Conservation (phyloP, 2,888 invertebrate genomes). For the Cephus pulcher region DNA sequence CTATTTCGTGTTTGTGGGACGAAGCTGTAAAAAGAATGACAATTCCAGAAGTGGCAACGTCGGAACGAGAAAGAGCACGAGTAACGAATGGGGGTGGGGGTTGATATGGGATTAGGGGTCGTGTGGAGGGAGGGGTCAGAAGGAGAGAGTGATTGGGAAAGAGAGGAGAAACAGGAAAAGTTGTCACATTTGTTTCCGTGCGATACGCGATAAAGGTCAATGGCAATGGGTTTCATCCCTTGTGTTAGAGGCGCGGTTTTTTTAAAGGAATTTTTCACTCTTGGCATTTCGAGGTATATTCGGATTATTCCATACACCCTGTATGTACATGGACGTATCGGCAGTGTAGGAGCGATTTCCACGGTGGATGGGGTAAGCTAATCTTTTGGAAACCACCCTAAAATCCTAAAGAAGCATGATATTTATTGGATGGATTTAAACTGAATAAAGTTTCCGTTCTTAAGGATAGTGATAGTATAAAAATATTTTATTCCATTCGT, state of each 20-base stretch:
- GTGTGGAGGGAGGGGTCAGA: neutral
- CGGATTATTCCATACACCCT: neutral
- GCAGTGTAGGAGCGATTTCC: constrained; percentile 17
- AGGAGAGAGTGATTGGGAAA: constrained; percentile 12
- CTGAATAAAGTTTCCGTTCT: constrained; percentile 60
- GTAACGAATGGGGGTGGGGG: constrained; percentile 15
- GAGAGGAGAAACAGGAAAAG: constrained; percentile 29
- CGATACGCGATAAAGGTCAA: constrained; percentile 24
- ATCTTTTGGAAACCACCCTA: constrained; percentile 23
- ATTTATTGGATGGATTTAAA: constrained; percentile 67
- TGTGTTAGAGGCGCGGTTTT: neutral
- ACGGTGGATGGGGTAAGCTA: constrained; percentile 21
- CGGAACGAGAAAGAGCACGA: constrained; percentile 18
- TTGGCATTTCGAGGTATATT: neutral
- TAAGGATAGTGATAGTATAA: neutral
- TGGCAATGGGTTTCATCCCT: neutral
- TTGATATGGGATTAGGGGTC: constrained; percentile 13
- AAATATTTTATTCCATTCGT: neutral
- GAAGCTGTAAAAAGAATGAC: constrained; percentile 44
- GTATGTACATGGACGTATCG: neutral
- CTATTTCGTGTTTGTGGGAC: constrained; percentile 9
- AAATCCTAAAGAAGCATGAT: constrained; percentile 65
- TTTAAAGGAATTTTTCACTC: neutral
- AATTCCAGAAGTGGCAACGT: constrained; percentile 38
- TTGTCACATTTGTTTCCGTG: constrained; percentile 38